Conservation (phyloP, 2,113 vertebrate species). For the Nothocercus julius region DNA sequence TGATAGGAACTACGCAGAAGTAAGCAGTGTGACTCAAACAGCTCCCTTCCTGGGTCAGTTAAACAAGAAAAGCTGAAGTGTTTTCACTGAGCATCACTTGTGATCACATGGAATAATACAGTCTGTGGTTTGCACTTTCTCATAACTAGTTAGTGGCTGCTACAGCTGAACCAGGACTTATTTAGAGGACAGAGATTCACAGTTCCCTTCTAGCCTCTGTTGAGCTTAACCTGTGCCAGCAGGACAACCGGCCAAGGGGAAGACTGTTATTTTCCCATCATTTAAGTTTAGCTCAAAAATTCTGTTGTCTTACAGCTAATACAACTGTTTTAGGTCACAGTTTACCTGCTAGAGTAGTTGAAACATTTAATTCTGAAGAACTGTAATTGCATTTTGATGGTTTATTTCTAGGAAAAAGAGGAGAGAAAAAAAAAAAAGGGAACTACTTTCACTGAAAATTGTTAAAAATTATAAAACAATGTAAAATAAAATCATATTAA, state of each 20-base stretch:
- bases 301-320: background rate
- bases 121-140: background rate
- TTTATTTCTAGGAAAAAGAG: slow-evolving; percentile 30
- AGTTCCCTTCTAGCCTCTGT: background rate
- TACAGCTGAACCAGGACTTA: background rate
- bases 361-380: slow-evolving; percentile 50
- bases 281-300: background rate
- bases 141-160: background rate
- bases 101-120: background rate
- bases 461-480: background rate
- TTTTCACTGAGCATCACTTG: background rate
- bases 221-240: background rate
- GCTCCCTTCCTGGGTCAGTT: background rate
- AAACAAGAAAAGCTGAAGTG: background rate
- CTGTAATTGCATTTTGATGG: background rate
- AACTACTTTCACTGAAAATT: background rate
- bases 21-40: background rate
- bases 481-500: background rate
- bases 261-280: background rate
- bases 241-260: background rate
- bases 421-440: slow-evolving; percentile 7
- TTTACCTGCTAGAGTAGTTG: slow-evolving; percentile 73
- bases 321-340: background rate
- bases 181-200: background rate
- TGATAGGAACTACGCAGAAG: background rate